Evolutionary conservation across 2,888 invertebrate genomes (phyloP).

Genomic region (Pasiphila rectangulata): DNA sequence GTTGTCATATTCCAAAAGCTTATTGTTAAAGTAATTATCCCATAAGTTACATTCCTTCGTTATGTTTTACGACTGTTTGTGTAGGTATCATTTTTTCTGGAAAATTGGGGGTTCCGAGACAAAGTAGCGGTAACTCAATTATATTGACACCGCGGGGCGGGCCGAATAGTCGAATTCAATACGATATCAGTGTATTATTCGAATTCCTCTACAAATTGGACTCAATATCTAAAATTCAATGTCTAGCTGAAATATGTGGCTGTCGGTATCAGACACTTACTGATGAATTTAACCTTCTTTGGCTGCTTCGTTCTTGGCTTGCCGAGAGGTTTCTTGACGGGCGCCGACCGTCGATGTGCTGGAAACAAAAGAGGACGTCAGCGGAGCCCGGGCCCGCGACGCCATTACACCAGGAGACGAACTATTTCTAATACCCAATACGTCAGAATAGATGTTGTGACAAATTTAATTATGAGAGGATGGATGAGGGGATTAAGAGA

Average conservation of each 20-base stretch:
- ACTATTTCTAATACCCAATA: slow-evolving; percentile 29
- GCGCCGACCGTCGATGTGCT: slow-evolving; percentile 82
- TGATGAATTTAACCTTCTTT: slow-evolving; percentile 94
- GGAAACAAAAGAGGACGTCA: slow-evolving; percentile 44
- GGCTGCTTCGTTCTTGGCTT: slow-evolving; percentile 92
- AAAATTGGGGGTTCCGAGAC: slow-evolving; percentile 22
- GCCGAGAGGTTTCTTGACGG: slow-evolving; percentile 89
- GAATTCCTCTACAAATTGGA: slow-evolving; percentile 8
- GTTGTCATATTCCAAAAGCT: slow-evolving; percentile 19
- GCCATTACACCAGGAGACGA: slow-evolving; percentile 41
- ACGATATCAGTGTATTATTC: slow-evolving; percentile 6
- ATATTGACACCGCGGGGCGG: slow-evolving; percentile 15
- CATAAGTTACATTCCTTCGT: slow-evolving; percentile 20
- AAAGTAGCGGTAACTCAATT: slow-evolving; percentile 24
- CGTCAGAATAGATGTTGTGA: too few species aligned
- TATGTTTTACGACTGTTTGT: slow-evolving; percentile 26
- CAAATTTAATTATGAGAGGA: too few species aligned
- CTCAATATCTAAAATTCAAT: slow-evolving; percentile 7
- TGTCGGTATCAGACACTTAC: slow-evolving; percentile 83
- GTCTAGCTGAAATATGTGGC: slow-evolving; percentile 5
- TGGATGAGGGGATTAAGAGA: too few species aligned
- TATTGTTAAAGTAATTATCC: slow-evolving; percentile 8
- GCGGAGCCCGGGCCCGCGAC: slow-evolving; percentile 37
- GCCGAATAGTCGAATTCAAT: slow-evolving; percentile 12
- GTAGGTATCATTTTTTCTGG: slow-evolving; percentile 21